These are phyloP conservation scores for Urocynchramus pylzowi DNA, from an alignment of 2,113 vertebrate species.

Conservation along the genomic window DNA sequence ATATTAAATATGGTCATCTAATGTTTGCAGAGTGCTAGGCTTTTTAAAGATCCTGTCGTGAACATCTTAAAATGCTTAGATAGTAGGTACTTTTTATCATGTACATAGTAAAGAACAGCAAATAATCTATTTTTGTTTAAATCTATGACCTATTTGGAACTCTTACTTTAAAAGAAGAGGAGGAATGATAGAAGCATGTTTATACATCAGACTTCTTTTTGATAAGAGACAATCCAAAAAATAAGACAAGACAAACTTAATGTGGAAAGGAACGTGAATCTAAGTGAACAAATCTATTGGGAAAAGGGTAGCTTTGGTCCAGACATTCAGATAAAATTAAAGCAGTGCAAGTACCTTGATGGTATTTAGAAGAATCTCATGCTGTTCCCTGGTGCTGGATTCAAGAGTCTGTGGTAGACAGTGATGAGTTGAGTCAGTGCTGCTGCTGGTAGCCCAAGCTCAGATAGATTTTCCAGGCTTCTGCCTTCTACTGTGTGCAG, in stretches of 20 bases:
- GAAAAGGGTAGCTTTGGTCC: neutral
- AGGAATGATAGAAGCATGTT: neutral
- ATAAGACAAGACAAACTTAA: neutral
- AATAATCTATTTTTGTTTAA: neutral
- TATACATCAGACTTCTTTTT: neutral
- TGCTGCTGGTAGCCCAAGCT: neutral
- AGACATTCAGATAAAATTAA: neutral
- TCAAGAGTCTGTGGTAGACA: neutral
- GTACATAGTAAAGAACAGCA: neutral
- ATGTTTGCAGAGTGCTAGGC: neutral
- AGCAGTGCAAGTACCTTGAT: neutral
- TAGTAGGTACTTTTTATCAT: neutral
- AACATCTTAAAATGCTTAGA: neutral
- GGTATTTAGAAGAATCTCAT: neutral
- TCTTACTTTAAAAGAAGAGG: neutral
- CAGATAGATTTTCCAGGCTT: neutral
- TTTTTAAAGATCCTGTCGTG: neutral
- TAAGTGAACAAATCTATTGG: neutral
- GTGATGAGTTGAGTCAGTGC: neutral
- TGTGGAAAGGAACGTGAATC: neutral
- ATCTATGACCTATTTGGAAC: neutral
- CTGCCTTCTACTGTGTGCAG: neutral
- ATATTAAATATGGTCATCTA: neutral
- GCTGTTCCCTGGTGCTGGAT: neutral
- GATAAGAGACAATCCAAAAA: neutral